Percentiles rank a stretch among this genome's conserved stretches.
Conservation (phyloP, 2,797 vertebrate species). For the Melanotaenia trifasciata region DNA sequence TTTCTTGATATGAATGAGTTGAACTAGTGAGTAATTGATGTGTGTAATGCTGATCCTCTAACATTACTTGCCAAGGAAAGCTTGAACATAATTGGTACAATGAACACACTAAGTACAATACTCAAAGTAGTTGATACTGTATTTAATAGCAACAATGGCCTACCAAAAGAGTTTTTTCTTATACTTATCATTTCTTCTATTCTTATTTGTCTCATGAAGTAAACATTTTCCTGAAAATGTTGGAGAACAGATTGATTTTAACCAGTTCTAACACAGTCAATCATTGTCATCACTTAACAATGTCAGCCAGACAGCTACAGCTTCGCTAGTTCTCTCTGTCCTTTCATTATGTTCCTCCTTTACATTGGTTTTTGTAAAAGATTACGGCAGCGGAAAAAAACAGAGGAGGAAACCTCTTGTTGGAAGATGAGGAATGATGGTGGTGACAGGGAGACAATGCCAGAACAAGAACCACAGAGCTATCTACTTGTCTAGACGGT, state of each 20-base stretch:
- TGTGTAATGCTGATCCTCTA: constrained; percentile 35
- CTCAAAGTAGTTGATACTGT: constrained; percentile 21
- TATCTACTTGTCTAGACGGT: constrained; percentile 64
- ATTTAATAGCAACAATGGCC: constrained; percentile 22
- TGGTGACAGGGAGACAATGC: constrained; percentile 51
- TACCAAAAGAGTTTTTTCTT: background rate
- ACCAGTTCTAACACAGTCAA: constrained; percentile 29
- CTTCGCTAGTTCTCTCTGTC: constrained; percentile 31
- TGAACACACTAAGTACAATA: constrained; percentile 8
- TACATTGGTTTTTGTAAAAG: constrained; percentile 54
- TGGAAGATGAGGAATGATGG: constrained; percentile 57
- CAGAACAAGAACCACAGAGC: constrained; percentile 31
- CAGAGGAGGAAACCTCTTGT: constrained; percentile 49
- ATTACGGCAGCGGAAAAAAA: constrained; percentile 47
- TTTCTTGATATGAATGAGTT: constrained; percentile 48
- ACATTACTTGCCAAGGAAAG: constrained; percentile 30
- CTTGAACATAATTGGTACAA: constrained; percentile 37
- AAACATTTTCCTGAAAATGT: background rate
- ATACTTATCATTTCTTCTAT: background rate
- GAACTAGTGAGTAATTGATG: constrained; percentile 49
- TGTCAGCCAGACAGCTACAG: constrained; percentile 40
- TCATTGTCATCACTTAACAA: constrained; percentile 45
- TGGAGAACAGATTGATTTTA: constrained; percentile 24
- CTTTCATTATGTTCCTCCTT: constrained; percentile 72
- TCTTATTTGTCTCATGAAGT: constrained; percentile 1